phyloP scores from a whole-genome alignment of 2,797 vertebrate genomes.

The Harpagifer antarcticus region DNA sequence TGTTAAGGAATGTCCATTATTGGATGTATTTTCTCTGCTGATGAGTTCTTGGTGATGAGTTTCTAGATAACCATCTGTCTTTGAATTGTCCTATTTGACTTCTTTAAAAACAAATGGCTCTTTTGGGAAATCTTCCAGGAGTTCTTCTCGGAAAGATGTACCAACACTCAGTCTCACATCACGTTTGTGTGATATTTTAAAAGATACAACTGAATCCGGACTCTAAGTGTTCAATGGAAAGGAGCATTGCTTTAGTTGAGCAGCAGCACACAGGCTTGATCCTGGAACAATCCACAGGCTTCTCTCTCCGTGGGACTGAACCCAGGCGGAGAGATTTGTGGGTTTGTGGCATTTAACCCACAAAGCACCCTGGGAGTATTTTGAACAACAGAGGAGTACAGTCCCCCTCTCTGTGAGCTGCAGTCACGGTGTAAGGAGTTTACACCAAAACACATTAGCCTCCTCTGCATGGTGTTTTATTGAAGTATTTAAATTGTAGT shows the following conservation, averaged over 20 bases:
- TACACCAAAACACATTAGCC: constrained; percentile 58
- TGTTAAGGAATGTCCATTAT: constrained; percentile 38
- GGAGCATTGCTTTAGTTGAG: constrained; percentile 57
- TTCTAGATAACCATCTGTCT: too few relatives aligned
- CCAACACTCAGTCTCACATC: constrained; percentile 6
- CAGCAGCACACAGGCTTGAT: constrained; percentile 44
- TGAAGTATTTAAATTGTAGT: constrained; percentile 29
- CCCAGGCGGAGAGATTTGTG: constrained; percentile 70
- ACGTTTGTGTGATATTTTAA: neutral
- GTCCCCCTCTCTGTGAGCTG: constrained; percentile 51
- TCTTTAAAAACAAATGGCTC: constrained; percentile 18
- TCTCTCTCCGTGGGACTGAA: constrained; percentile 54
- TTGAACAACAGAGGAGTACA: constrained; percentile 61
- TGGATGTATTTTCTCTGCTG: constrained; percentile 15
- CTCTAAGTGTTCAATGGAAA: constrained; percentile 45
- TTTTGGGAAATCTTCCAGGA: constrained; percentile 23
- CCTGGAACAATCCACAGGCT: constrained; percentile 55
- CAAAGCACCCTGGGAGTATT: constrained; percentile 66
- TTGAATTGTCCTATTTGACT: too few relatives aligned
- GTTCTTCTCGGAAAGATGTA: constrained; percentile 29
- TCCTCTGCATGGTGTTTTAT: constrained; percentile 40
- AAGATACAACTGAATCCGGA: constrained; percentile 18
- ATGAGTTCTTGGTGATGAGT: neutral
- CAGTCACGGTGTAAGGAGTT: constrained; percentile 56
- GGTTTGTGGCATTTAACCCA: constrained; percentile 77